Base-by-base conservation (phyloP, 2,797 vertebrate species). In the Muraenolepis orangiensis region DNA sequence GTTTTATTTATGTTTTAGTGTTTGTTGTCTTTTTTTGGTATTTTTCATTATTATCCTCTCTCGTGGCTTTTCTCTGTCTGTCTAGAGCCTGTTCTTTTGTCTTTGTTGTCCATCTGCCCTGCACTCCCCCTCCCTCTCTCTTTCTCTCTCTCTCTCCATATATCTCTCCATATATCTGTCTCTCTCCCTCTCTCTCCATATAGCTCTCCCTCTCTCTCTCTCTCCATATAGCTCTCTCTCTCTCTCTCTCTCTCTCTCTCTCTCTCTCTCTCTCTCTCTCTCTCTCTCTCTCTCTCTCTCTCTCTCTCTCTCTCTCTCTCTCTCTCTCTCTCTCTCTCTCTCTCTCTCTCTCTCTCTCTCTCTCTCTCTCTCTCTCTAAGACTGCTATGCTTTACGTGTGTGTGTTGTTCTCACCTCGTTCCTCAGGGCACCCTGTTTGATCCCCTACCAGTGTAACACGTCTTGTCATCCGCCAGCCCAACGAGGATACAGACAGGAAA, bases 401-500 rank as follows among this genome's bases (percentile, higher is more conserved):
- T 46, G 42, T 46, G 5, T 13, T 3, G 14, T 1, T 10, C 68
- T 28, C 46, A 30, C 70, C 28, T 73, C 14, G 3, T 75, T 73
- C 86, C 84, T 42, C 73, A 78, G 85, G 76, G 79, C 26, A 69
- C 64, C 12, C 66, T 84, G 85, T 88, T 88, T 82, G 79, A 67
- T 79, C 74, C 84, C 77, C 36, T 81, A 84, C 80, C 69, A 77
- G 70, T 87, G 81, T 85, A 84, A 87, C 89, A 87, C 80, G 86
- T 86, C 86, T 86, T 84, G 79, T 86, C 84, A 76, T 86, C 78
- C 78, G 66, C 78, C 40, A 64, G 76, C 87, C 86, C 78, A 4
- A 46, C 79, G 87, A 90, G 87, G 85, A 77, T 75, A 76, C 77
- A 81, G 86, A 79, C 83, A 81, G 74, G 82, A 82, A 83, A 83